Evolutionary conservation across 2,888 invertebrate genomes (phyloP).

Genomic region (Masnerella sp.): DNA sequence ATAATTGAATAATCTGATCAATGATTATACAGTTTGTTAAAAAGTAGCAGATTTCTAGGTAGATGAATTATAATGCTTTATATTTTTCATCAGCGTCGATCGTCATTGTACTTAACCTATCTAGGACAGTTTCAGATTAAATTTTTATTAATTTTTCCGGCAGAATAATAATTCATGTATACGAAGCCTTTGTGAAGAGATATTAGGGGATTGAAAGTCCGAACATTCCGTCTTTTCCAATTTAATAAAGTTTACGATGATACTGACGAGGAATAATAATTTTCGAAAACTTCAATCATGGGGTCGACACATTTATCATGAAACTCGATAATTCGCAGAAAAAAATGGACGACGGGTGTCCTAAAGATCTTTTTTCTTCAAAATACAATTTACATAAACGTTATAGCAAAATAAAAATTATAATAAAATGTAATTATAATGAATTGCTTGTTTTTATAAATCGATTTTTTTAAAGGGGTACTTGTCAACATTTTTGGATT

Average conservation of each 20-base stretch:
- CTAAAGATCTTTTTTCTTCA: conserved; percentile 21
- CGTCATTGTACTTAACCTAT: no score
- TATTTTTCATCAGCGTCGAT: no score
- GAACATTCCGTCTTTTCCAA: conserved; percentile 30
- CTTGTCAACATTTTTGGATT: no score
- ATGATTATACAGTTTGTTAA: no score
- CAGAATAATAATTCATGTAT: background rate
- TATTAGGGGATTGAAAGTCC: conserved; percentile 17
- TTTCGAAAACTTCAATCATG: conserved; percentile 30
- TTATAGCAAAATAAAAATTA: no score
- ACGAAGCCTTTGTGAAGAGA: background rate
- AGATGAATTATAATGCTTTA: no score
- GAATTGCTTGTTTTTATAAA: background rate
- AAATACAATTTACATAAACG: conserved; percentile 9
- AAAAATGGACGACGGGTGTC: conserved; percentile 11
- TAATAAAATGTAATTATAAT: no score
- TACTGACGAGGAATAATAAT: conserved; percentile 40
- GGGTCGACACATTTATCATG: conserved; percentile 9
- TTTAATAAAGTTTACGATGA: conserved; percentile 36
- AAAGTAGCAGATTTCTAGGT: no score
- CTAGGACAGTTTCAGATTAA: no score
- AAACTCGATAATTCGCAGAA: conserved; percentile 23
- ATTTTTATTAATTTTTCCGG: no score
- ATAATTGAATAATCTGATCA: no score
- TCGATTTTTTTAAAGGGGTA: background rate